Evolutionary conservation across 92 coral and sea anemone species (phyloP).

Genomic region (Heliopora coerulea): DNA sequence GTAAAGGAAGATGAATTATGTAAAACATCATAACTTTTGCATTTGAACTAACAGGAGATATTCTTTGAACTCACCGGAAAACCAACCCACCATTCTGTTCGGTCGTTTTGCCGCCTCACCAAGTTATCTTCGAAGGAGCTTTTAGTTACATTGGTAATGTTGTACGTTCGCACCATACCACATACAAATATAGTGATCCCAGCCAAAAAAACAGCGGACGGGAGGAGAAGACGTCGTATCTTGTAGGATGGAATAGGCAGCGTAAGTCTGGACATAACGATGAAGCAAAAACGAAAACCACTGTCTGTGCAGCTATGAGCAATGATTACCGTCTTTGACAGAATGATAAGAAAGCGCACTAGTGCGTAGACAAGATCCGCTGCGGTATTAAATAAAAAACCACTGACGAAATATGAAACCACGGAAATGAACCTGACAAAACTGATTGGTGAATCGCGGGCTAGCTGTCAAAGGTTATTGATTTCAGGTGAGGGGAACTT

Average conservation of each 20-base stretch:
- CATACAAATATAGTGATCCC: slow-evolving; percentile 22
- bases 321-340: no score
- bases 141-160: neutral
- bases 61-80: slow-evolving; percentile 14
- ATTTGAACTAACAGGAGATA: no score
- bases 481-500: no score
- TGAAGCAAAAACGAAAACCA: neutral
- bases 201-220: slow-evolving; percentile 2
- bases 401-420: neutral
- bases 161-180: slow-evolving; percentile 9
- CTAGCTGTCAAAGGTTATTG: no score
- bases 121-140: neutral
- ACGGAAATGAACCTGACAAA: no score
- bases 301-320: no score
- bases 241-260: slow-evolving; percentile 5
- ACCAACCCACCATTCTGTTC: slow-evolving; percentile 37
- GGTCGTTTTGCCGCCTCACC: neutral
- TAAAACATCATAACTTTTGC: no score
- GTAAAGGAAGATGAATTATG: no score
- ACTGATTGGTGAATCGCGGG: no score
- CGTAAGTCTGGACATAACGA: neutral
- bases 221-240: slow-evolving; percentile 8
- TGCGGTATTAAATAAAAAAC: neutral
- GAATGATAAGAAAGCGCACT: no score
- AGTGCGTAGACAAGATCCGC: neutral